A percentile compares a stretch with the other conserved stretches of the same genome.
Evolutionary conservation across 2,888 invertebrate species (phyloP).

Genomic region (Perdita meconis): DNA sequence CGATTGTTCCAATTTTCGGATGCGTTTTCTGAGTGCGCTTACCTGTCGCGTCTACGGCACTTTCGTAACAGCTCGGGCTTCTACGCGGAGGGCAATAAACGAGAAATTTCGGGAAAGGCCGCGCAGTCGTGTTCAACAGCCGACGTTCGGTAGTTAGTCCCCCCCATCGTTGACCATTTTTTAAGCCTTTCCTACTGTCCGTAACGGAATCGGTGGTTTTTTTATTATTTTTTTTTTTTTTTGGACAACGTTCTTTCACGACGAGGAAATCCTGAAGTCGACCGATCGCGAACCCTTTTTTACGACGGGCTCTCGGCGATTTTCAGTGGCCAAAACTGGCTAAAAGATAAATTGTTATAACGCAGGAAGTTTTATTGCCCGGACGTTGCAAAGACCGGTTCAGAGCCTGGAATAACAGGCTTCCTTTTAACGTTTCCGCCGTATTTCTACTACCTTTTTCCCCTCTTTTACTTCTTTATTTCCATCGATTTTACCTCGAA

Average conservation of each 20-base stretch:
- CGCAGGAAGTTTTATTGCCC: conserved; percentile 61
- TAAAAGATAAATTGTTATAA: conserved; percentile 51
- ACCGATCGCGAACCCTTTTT: conserved; percentile 57
- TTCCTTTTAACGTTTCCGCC: conserved; percentile 4
- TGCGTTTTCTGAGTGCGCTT: conserved; percentile 23
- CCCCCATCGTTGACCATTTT: conserved; percentile 10
- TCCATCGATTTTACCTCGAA: too few relatives aligned
- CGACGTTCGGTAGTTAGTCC: background rate
- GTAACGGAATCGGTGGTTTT: conserved; percentile 77
- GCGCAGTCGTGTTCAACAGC: background rate
- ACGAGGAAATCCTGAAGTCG: conserved; percentile 5
- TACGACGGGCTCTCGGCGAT: conserved; percentile 55
- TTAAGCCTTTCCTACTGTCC: conserved; percentile 78
- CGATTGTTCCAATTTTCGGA: conserved; percentile 23
- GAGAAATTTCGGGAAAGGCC: conserved; percentile 3
- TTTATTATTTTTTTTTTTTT: too few relatives aligned
- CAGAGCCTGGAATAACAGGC: conserved; percentile 27
- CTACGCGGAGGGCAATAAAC: conserved; percentile 29
- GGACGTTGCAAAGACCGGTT: background rate
- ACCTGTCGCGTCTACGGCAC: conserved; percentile 16
- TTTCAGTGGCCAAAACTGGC: conserved; percentile 30
- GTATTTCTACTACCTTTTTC: background rate
- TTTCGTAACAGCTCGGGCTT: background rate
- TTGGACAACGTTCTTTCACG: conserved; percentile 32
- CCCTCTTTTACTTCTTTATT: background rate